Percentiles rank a stretch among this genome's conserved stretches.
These are phyloP conservation scores for Drosophila nr. fundita DNA, from an alignment of 2,888 invertebrate species.

Conservation along the genomic window DNA sequence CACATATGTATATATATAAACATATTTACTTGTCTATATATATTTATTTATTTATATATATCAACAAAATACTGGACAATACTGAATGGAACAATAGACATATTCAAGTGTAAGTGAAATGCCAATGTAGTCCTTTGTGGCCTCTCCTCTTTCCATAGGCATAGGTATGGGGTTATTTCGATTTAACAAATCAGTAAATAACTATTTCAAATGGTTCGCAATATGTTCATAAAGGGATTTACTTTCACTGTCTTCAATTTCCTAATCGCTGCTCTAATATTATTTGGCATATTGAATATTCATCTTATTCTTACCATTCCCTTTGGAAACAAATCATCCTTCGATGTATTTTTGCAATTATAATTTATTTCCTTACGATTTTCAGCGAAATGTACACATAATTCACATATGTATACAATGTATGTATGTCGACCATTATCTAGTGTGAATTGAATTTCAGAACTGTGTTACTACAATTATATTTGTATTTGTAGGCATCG, in stretches of 20 bases:
- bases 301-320: not conserved
- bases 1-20: not conserved
- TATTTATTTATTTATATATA: not conserved
- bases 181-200: not conserved
- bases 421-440: not conserved
- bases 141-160: not conserved
- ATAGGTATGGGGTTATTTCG: not conserved
- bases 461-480: not conserved
- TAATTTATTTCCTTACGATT: not conserved
- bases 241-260: not conserved
- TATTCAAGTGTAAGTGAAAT: not conserved
- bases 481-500: not conserved
- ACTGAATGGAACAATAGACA: not conserved
- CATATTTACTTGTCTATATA: not conserved
- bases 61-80: not conserved
- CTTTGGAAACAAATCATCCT: not conserved
- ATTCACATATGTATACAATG: not conserved
- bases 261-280: not conserved
- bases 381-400: not conserved
- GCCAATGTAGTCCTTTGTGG: not conserved
- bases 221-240: not conserved
- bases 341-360: not conserved
- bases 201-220: not conserved
- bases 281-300: not conserved
- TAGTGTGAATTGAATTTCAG: not conserved